Percentiles rank a stretch among this genome's conserved stretches.
phyloP scores from a whole-genome alignment of 2,113 vertebrate genomes.

The Tetraodon nigroviridis region DNA sequence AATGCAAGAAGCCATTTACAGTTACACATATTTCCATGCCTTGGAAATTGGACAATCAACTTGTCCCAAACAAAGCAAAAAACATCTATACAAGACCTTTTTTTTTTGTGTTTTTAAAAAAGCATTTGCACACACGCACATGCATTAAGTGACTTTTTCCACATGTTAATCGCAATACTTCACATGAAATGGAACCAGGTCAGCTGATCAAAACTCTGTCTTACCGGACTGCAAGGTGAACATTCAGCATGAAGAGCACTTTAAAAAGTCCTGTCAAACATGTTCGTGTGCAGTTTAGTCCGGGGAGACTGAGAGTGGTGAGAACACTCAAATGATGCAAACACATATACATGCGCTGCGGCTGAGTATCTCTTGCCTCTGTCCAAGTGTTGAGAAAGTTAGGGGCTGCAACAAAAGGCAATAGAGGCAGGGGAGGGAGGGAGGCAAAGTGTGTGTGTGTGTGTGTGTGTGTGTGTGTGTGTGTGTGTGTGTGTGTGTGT shows the following conservation, averaged over 20 bases:
- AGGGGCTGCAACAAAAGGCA: constrained; percentile 69
- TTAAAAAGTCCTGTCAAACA: constrained; percentile 52
- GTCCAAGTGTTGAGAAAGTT: constrained; percentile 65
- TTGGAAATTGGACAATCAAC: constrained; percentile 1
- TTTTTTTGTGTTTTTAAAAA: constrained; percentile 25
- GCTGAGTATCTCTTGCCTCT: constrained; percentile 55
- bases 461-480: too few species aligned
- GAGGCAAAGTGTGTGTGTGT: too few species aligned
- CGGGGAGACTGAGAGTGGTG: constrained; percentile 16
- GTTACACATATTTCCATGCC: constrained; percentile 13
- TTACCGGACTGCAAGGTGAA: constrained; percentile 64
- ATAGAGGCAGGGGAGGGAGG: constrained; percentile 41
- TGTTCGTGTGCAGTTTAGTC: constrained; percentile 57
- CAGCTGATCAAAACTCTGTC: constrained; percentile 10
- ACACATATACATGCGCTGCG: constrained; percentile 7
- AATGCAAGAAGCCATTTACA: constrained; percentile 10
- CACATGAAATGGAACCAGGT: constrained; percentile 5
- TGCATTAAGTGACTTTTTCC: neutral
- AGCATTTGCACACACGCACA: neutral
- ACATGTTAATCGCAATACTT: neutral
- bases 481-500: too few species aligned
- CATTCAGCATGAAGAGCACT: constrained; percentile 51
- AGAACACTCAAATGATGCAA: constrained; percentile 21
- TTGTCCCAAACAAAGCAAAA: constrained; percentile 1
- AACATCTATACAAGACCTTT: constrained; percentile 22